These are phyloP conservation scores for Andricus quercusramuli DNA, from an alignment of 2,888 invertebrate genomes.

Conservation along the genomic window DNA sequence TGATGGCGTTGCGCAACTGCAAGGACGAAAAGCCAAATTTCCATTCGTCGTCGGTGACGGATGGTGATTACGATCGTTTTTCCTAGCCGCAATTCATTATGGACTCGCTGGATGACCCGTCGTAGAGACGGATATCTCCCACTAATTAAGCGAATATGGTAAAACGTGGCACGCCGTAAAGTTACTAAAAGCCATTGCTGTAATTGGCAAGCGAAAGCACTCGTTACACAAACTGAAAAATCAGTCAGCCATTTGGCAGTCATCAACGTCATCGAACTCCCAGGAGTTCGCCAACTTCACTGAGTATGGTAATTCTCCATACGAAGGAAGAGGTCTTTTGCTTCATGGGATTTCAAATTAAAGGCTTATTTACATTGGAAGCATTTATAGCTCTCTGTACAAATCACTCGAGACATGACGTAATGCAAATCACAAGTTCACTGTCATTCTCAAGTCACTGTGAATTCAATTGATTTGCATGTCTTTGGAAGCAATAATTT, in stretches of 20 bases:
- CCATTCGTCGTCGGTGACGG: conserved; percentile 59
- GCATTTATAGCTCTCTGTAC: conserved; percentile 8
- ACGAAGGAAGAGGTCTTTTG: neutral
- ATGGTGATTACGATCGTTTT: conserved; percentile 63
- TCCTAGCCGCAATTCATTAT: conserved; percentile 36
- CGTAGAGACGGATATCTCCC: neutral
- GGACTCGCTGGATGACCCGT: conserved; percentile 29
- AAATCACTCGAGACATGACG: conserved; percentile 1
- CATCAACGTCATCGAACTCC: conserved; percentile 21
- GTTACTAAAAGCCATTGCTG: conserved; percentile 13
- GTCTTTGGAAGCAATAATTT: neutral
- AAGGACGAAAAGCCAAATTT: conserved; percentile 62
- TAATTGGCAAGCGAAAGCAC: conserved; percentile 9
- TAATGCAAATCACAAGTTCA: conserved; percentile 3
- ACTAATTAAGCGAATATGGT: conserved; percentile 42
- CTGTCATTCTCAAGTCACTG: neutral
- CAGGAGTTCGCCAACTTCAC: conserved; percentile 16
- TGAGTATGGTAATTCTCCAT: conserved; percentile 1
- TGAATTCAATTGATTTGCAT: neutral
- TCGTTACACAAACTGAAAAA: conserved; percentile 21
- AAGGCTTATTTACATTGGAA: conserved; percentile 2
- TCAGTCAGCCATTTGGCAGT: conserved; percentile 18
- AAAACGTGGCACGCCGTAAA: conserved; percentile 20
- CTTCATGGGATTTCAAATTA: conserved; percentile 14
- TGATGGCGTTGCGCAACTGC: conserved; percentile 60